Evolutionary conservation across 2,888 invertebrate species (phyloP).

Genomic region (Ellobium chinense): DNA sequence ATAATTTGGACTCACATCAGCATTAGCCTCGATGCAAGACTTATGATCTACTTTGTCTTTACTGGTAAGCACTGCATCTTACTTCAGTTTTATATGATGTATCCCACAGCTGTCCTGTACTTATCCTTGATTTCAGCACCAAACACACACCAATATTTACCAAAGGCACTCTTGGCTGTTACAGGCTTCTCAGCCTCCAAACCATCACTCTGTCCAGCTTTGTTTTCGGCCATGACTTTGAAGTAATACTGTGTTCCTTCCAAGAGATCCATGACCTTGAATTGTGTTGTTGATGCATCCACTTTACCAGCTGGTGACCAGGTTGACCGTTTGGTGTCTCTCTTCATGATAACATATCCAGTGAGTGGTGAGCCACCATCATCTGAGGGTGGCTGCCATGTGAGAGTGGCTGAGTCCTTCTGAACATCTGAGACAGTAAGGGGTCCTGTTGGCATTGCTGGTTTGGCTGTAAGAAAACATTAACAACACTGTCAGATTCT

Average conservation of each 20-base stretch:
- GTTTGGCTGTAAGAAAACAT: slow-evolving; percentile 54
- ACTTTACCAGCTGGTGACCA: slow-evolving; percentile 57
- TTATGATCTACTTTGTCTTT: no score
- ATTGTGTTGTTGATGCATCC: slow-evolving; percentile 49
- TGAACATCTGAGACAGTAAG: slow-evolving; percentile 55
- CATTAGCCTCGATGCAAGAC: no score
- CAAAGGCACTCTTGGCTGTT: slow-evolving; percentile 86
- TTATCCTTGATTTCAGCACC: no score
- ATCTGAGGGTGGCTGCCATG: slow-evolving; percentile 75
- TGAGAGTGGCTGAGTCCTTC: slow-evolving; percentile 55
- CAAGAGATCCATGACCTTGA: slow-evolving; percentile 53
- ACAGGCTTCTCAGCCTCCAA: slow-evolving; percentile 78
- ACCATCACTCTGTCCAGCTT: slow-evolving; percentile 91
- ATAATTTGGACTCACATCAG: no score
- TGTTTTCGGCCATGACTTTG: slow-evolving; percentile 77
- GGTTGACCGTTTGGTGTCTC: slow-evolving; percentile 51
- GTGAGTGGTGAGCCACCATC: slow-evolving; percentile 68
- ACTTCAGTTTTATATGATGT: no score
- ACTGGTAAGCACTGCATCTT: no score
- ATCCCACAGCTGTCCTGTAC: no score
- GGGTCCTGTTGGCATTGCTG: slow-evolving; percentile 69
- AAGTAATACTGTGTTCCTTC: slow-evolving; percentile 69
- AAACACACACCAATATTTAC: slow-evolving; percentile 82
- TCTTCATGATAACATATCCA: slow-evolving; percentile 64
- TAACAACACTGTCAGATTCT: slow-evolving; percentile 83